These are phyloP conservation scores for Chunga burmeisteri DNA, from an alignment of 2,113 vertebrate genomes.

Conservation along the genomic window DNA sequence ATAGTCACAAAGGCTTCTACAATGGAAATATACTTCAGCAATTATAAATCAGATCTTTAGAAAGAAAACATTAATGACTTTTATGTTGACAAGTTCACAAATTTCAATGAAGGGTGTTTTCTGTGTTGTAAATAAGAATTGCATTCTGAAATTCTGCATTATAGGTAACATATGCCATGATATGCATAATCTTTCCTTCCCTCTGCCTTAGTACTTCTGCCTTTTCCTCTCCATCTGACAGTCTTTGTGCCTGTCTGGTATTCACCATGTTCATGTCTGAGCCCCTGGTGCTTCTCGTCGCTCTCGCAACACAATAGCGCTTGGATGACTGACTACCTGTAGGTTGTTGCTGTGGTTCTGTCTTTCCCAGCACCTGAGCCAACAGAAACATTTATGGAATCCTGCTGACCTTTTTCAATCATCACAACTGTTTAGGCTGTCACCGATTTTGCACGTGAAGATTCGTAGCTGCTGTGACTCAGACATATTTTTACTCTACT, in stretches of 20 bases:
- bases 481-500: not conserved
- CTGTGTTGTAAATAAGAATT: not conserved
- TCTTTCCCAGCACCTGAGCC: not conserved
- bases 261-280: rapidly evolving
- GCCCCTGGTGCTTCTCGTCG: not conserved
- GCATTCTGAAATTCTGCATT: not conserved
- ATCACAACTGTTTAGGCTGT: not conserved
- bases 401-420: not conserved
- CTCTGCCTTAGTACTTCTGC: not conserved
- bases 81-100: not conserved
- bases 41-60: not conserved
- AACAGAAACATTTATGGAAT: not conserved
- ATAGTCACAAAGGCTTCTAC: not conserved
- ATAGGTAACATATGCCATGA: not conserved
- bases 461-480: not conserved
- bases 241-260: not conserved
- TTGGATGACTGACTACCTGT: not conserved
- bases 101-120: not conserved
- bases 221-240: not conserved
- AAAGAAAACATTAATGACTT: not conserved
- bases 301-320: rapidly evolving
- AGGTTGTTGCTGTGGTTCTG: not conserved
- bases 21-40: not conserved
- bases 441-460: not conserved
- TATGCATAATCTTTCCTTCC: not conserved